Evolutionary conservation across 2,113 vertebrate species (phyloP), one percentile per base, ranked within the genome.

Genomic region (Pluvianellus socialis): DNA sequence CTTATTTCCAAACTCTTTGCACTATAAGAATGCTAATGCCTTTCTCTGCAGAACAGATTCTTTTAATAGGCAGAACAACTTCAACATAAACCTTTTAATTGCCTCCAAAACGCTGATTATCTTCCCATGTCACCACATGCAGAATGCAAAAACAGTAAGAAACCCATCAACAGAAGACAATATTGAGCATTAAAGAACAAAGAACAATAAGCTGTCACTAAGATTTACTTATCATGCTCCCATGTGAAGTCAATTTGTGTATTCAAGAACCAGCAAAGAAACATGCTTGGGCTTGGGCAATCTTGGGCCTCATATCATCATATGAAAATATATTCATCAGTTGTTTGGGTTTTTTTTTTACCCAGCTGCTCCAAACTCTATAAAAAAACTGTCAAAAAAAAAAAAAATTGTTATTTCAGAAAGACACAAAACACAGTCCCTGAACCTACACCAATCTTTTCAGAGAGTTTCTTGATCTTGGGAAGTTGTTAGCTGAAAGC

Each of bases 1-100:
- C 26, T 42, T 94, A 56, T 96, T 98, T 97, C 92, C 84, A 96
- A 94, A 94, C 35, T 76, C 88, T 88, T 96, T n/a, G 8, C 53
- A 71, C 68, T 94, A 27, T 81, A 94, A 91, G 87, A 97, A 96
- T 96, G 88, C 27, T 96, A 96, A 97, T 97, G 90, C 49, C 59
- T 79, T 97, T 93, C 84, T 88, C 65, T 87, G 88, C 94, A 74
- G n/a, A 97, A 93, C 52, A 96, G 74, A 96, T 96, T 71, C 70
- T 96, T 96, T 96, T 96, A 97, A 92, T 58, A 97, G 91, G 74
- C 92, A 86, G 79, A 96, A 95, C 66, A 96, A 91, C 70, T 95
- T 97, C 91, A 92, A 87, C 87, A 95, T 94, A 96, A 98, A 97
- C 74, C 91, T 95, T 98, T 96, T 97, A 97, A 96, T 97, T 97